Conservation (phyloP, 1,140 invertebrate species). For the Temnothorax nylanderi region DNA sequence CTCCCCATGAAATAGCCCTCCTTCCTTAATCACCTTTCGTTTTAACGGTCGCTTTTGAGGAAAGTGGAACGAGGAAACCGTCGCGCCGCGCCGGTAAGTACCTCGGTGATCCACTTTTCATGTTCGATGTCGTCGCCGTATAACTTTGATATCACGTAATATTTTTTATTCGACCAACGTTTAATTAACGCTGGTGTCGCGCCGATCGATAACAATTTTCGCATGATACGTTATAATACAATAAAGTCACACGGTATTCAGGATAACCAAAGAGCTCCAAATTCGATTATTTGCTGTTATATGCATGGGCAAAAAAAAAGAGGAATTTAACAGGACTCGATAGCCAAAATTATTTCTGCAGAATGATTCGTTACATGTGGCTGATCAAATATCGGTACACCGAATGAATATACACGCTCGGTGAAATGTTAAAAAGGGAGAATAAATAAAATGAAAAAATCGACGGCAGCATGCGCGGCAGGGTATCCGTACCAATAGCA, state of each 20-base stretch:
- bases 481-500: conserved; percentile 9
- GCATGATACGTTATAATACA: conserved; percentile 11
- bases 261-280: conserved; percentile 19
- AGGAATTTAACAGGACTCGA: conserved; percentile 8
- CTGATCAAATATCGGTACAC: conserved; percentile 49
- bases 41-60: conserved; percentile 30
- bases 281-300: conserved; percentile 39
- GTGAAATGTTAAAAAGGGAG: conserved; percentile 29
- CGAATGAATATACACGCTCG: conserved; percentile 8
- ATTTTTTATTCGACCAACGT: conserved; percentile 2
- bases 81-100: not conserved
- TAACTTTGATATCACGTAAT: not conserved
- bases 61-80: conserved; percentile 5
- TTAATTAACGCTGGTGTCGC: conserved; percentile 9
- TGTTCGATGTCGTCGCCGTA: not conserved
- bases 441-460: conserved; percentile 9
- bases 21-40: conserved; percentile 49
- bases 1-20: conserved; percentile 27
- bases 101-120: conserved; percentile 6
- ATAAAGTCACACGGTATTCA: conserved; percentile 34
- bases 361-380: conserved; percentile 47
- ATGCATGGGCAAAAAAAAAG: not conserved
- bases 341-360: conserved; percentile 41
- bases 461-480: not conserved
- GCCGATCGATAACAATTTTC: conserved; percentile 29